These are phyloP conservation scores for Poeciliopsis turneri DNA, from an alignment of 2,797 vertebrate genomes.

Conservation along the genomic window DNA sequence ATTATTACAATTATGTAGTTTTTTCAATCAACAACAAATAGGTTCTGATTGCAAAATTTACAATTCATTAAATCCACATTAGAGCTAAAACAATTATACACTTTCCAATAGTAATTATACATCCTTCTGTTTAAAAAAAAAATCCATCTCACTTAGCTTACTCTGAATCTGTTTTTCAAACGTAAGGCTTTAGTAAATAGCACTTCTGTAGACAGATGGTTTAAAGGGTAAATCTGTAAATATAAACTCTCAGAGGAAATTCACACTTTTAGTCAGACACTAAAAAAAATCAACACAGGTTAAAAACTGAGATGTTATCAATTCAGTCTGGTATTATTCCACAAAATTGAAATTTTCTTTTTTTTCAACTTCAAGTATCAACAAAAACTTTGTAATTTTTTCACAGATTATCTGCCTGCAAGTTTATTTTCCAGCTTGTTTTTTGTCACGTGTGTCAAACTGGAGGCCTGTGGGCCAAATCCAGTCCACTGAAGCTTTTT, in stretches of 20 bases:
- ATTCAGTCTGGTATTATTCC: neutral
- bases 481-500: no score
- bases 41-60: constrained; percentile 17
- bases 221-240: neutral
- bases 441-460: neutral
- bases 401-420: neutral
- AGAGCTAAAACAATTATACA: neutral
- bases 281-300: constrained; percentile 5
- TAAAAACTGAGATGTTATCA: neutral
- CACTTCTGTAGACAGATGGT: neutral
- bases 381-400: neutral
- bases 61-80: neutral
- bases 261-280: neutral
- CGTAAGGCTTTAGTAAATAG: constrained; percentile 1
- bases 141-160: neutral
- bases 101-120: neutral
- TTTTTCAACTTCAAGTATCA: neutral
- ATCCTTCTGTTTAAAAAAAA: neutral
- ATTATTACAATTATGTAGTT: constrained; percentile 3
- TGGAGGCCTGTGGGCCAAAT: no score
- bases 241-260: neutral
- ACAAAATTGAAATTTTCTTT: neutral
- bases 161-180: neutral
- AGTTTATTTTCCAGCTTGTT: neutral
- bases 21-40: constrained; percentile 14